Evolutionary conservation across 2,888 invertebrate genomes (phyloP), one percentile per base, ranked within the genome.

Genomic region (Cephus pulcher): DNA sequence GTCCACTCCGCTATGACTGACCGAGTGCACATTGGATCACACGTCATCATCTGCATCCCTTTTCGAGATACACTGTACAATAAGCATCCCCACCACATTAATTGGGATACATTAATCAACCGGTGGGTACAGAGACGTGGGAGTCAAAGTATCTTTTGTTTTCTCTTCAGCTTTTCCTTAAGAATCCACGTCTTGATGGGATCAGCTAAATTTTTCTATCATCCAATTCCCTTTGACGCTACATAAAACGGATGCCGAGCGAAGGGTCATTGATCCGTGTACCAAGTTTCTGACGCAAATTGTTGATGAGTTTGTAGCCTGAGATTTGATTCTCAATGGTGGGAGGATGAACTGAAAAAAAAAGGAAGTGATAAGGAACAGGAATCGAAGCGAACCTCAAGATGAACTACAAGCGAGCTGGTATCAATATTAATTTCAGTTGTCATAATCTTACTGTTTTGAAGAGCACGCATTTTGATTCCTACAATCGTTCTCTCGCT

Each of bases 1-100:
- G 74, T 76, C 73, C 34, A 35, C 88, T 11, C 12, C 15, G 33
- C 71, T 71, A 71, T 34, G 71, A 71, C 33, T 71, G 71, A 71
- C 71, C 71, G 71, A 71, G 12, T 71, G 34, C 71, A 34, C 34
- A 71, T 30, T 32, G 71, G 56, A 56, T 56, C 56, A 9, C 23
- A 23, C 56, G 56, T 56, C 56, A 56, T 23, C 23, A 9, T 56
- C 56, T 23, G 23, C 56, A 56, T 56, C 56, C 56, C 56, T 56
- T 56, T 56, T 23, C 56, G 23, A 56, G 23, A 9, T 9, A 56
- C 2, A 23, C 23, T 56, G 37, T 56, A 23, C 23, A 56, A 56
- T 23, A 23, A 23, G 9, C 56, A 56, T 9, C 23, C 56, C 56
- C 23, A 23, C 9, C 56, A 2, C 56, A 23, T 56, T 56, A 9